Base-by-base conservation (phyloP, 2,888 invertebrate species). In the Heliothis peltigera region DNA sequence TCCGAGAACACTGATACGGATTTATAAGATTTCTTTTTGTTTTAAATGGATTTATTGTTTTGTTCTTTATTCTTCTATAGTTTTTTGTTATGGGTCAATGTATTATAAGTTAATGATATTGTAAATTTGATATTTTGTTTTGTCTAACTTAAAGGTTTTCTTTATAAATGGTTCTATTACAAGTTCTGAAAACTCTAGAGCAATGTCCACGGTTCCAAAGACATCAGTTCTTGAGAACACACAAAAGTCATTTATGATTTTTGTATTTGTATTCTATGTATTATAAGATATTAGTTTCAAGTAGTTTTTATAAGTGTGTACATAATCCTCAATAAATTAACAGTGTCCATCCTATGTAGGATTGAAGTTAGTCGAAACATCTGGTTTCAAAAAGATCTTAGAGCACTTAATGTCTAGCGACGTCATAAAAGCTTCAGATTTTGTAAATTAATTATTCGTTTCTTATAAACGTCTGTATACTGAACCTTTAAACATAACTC, bases 1-100 rank as follows among this genome's bases (percentile, higher is more conserved):
- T 64, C 54, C 49, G 43, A 39, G 56, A 72, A 73, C 8, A 0
- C 44, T 69, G 53, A 57, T 64, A 57, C 54, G 19, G 55, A 55
- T 57, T 39, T 22, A n/a, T n/a, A n/a, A 42, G 35, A 71, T 51
- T 15, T 57, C 61, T 12, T 47, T 52, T 59, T 52, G 32, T 46
- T 52, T 19, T 19, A 17, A 28, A 47, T 53, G 17, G 44, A 51
- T 64, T 59, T 55, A 64, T 55, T 35, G 28, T 7, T 32, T 4
- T 21, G 17, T 17, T 52, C 39, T 44, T 69, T 44, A 19, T 46
- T 61, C 54, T 68, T 19, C 25, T 39, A 2, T 3, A 5, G n/a
- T n/a, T n/a, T 4, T 39, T 39, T 39, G 39, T n/a, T 39, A 39
- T n/a, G n/a, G 39, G n/a, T 39, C 39, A 39, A 39, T 39, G 39